Percentiles rank a stretch among this genome's conserved stretches.
These are phyloP conservation scores for Globodera rostochiensis DNA, from an alignment of 1,140 invertebrate genomes.

Conservation along the genomic window DNA sequence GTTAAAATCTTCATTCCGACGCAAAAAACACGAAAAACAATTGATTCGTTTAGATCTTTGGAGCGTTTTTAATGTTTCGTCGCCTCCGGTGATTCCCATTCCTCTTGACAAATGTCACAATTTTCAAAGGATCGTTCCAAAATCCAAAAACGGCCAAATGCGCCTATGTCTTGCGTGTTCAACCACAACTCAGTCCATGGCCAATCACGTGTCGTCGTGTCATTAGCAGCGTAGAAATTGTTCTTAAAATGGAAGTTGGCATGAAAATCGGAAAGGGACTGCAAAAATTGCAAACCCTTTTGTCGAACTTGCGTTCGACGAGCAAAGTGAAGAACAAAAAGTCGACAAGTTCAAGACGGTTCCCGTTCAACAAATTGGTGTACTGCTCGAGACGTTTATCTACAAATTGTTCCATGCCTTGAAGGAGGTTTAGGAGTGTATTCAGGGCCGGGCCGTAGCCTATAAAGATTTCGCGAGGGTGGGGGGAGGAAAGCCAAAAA, in stretches of 20 bases:
- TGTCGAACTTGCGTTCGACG: conserved; percentile 12
- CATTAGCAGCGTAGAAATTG: conserved; percentile 41
- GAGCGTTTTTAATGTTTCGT: no score
- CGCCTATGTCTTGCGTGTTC: conserved; percentile 47
- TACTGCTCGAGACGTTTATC: conserved; percentile 19
- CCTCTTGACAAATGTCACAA: conserved; percentile 39
- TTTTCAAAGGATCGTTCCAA: conserved; percentile 43
- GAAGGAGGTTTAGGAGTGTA: not conserved
- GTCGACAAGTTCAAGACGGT: conserved; percentile 19
- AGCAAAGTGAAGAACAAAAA: conserved; percentile 22
- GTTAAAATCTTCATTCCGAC: no score
- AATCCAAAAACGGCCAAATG: conserved; percentile 38
- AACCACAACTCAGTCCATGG: conserved; percentile 39
- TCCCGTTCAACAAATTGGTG: conserved; percentile 21
- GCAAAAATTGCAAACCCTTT: conserved; percentile 10
- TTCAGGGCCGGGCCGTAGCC: no score
- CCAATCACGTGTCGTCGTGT: conserved; percentile 43
- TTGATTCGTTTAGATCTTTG: no score
- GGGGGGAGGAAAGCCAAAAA: not conserved
- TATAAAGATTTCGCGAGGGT: no score
- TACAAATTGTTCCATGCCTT: not conserved
- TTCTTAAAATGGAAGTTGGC: conserved; percentile 20
- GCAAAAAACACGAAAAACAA: no score
- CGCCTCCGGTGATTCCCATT: not conserved
- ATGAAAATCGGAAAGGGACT: not conserved